Conservation (phyloP, 2,797 vertebrate species). For the Erpetoichthys calabaricus region DNA sequence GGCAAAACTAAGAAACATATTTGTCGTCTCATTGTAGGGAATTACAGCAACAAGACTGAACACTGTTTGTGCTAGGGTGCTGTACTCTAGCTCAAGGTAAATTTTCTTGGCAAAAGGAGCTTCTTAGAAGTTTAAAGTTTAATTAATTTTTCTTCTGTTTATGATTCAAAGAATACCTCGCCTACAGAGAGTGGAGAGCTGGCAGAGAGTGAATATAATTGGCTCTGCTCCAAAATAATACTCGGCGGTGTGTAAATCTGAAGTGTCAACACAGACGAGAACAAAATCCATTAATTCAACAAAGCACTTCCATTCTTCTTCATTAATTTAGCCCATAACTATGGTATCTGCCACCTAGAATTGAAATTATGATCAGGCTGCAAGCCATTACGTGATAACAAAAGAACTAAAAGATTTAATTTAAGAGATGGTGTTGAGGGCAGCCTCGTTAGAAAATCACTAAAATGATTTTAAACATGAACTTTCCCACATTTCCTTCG, state of each 20-base stretch:
- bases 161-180: constrained; percentile 1
- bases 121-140: background rate
- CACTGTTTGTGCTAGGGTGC: background rate
- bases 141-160: constrained; percentile 1
- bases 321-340: background rate
- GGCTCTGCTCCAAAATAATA: background rate
- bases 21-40: constrained; percentile 4
- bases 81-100: constrained; percentile 1
- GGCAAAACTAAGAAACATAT: background rate
- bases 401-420: background rate
- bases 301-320: background rate
- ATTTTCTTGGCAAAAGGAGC: constrained; percentile 1
- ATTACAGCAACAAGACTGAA: constrained; percentile 3
- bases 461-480: background rate
- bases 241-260: background rate
- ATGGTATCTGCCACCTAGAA: background rate
- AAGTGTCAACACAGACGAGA: background rate
- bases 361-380: background rate
- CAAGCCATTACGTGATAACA: background rate
- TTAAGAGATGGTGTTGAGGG: background rate
- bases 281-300: background rate
- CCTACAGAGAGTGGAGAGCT: constrained; percentile 1
- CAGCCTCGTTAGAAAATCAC: background rate
- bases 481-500: background rate
- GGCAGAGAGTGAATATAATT: background rate